These are phyloP conservation scores for Drosophila nr. medialis DNA, from an alignment of 2,888 invertebrate genomes.

Conservation along the genomic window DNA sequence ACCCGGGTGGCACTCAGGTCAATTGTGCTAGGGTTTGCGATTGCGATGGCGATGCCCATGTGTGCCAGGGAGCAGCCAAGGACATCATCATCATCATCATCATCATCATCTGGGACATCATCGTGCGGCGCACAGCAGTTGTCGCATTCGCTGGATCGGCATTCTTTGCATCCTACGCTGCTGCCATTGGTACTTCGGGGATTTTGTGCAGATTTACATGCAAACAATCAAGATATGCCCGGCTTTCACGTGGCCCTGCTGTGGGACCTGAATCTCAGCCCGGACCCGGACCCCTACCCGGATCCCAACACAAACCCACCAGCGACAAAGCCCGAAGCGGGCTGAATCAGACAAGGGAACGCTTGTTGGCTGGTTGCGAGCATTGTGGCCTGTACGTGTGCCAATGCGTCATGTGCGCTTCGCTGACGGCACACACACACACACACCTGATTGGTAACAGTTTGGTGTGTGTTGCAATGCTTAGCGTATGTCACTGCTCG, in stretches of 20 bases:
- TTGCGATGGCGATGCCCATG: conserved; percentile 49
- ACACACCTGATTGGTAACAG: not conserved
- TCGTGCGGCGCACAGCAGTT: conserved; percentile 37
- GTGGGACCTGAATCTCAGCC: conserved; percentile 64
- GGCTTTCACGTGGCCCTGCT: conserved; percentile 73
- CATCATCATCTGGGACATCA: conserved; percentile 8
- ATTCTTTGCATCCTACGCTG: conserved; percentile 45
- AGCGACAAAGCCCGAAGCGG: not conserved
- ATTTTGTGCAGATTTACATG: conserved; percentile 81
- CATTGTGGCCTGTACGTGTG: conserved; percentile 50
- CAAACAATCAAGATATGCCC: conserved; percentile 80
- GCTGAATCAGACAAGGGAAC: not conserved
- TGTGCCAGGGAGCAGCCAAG: conserved; percentile 45
- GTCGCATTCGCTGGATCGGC: conserved; percentile 37
- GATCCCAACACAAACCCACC: not conserved
- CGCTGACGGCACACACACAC: conserved; percentile 16
- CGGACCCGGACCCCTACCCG: not conserved
- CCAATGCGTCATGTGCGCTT: conserved; percentile 73
- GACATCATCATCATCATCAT: conserved; percentile 36
- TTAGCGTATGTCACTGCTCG: conserved; percentile 22
- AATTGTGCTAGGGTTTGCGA: conserved; percentile 73
- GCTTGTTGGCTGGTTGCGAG: conserved; percentile 5
- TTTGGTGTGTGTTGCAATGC: conserved; percentile 15
- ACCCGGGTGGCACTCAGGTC: conserved; percentile 65
- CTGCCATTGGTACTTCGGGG: conserved; percentile 75